Evolutionary conservation across 2,797 vertebrate species (phyloP).

Genomic region (Pangasius larnaudii): DNA sequence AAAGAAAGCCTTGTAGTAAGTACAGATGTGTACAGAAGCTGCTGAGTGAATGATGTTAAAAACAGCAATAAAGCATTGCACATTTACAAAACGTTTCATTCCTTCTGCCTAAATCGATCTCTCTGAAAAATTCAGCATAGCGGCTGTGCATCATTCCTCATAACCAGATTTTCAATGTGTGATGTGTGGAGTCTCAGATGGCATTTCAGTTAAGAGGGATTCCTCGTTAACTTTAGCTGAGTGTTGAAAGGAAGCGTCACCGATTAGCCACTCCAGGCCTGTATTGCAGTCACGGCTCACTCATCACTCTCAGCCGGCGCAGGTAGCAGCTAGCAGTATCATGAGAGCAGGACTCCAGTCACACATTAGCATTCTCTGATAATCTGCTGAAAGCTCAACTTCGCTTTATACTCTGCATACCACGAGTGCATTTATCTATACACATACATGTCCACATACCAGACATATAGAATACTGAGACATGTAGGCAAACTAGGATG

Average conservation of each 20-base stretch:
- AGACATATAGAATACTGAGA: background rate
- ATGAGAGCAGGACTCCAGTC: slow-evolving; percentile 41
- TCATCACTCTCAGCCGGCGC: slow-evolving; percentile 36
- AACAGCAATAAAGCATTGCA: slow-evolving; percentile 13
- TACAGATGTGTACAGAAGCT: slow-evolving; percentile 8
- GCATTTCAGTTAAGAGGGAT: slow-evolving; percentile 30
- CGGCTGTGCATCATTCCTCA: slow-evolving; percentile 1
- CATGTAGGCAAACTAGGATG: background rate
- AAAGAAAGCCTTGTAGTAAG: background rate
- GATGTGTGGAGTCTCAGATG: slow-evolving; percentile 18
- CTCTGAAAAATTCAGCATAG: background rate
- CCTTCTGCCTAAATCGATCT: background rate
- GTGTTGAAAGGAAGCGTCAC: slow-evolving; percentile 52
- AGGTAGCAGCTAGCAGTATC: slow-evolving; percentile 22
- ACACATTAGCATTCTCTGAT: slow-evolving; percentile 59
- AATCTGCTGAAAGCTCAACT: slow-evolving; percentile 59
- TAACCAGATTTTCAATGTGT: slow-evolving; percentile 29
- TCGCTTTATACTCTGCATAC: slow-evolving; percentile 49
- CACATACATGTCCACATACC: slow-evolving; percentile 10
- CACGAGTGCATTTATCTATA: slow-evolving; percentile 16
- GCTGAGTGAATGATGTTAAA: background rate
- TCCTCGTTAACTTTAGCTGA: slow-evolving; percentile 34
- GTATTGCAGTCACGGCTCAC: slow-evolving; percentile 52
- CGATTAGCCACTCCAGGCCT: slow-evolving; percentile 18
- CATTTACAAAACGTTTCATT: slow-evolving; percentile 19